Evolutionary conservation across 2,797 vertebrate genomes (phyloP), one percentile per base, ranked within the genome.

Genomic region (Sternarchorhynchus goeldii): DNA sequence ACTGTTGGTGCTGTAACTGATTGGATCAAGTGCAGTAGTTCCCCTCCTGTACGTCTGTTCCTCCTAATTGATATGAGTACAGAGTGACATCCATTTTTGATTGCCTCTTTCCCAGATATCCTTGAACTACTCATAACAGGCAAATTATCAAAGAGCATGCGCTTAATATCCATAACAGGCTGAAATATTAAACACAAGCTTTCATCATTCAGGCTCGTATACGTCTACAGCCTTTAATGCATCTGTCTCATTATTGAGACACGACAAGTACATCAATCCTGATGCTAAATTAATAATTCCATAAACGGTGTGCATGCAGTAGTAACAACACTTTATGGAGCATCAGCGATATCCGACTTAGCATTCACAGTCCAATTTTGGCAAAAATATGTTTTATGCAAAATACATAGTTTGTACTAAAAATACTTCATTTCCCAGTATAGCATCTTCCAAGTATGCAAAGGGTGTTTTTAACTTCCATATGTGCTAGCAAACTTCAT

Each of bases 61-160:
- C 55, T 72, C 55, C 6, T 36, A 59, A 78, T 57, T 70, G 16
- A 32, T 32, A 78, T 69, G 39, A 34, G 45, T 34, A 20, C 29
- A 71, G 41, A 53, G 70, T 59, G 65, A 29, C 32, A 31, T 36
- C 16, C 17, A 41, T 68, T 81, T 84, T 77, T 69, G 65, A 79
- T 79, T 60, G 60, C 17, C 12, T 31, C 59, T 66, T 62, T 39
- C 34, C 71, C 20, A 31, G 29, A 59, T 65, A 58, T 41, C 34
- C 25, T 34, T 20, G 20, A 56, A 55, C 69, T 25, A 12, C 36
- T 62, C 45, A 57, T 55, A 71, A 73, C 66, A 78, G 71, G 58
- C 41, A 53, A 41, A 50, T 41, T 55, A 84, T 20, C 7, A 8
- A 71, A 75, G 74, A 65, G 70, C 53, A 41, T 70, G 25, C 7